Percentiles rank a stretch among this genome's conserved stretches.
Evolutionary conservation across 2,888 invertebrate species (phyloP).

Genomic region (Cheilosia soror): DNA sequence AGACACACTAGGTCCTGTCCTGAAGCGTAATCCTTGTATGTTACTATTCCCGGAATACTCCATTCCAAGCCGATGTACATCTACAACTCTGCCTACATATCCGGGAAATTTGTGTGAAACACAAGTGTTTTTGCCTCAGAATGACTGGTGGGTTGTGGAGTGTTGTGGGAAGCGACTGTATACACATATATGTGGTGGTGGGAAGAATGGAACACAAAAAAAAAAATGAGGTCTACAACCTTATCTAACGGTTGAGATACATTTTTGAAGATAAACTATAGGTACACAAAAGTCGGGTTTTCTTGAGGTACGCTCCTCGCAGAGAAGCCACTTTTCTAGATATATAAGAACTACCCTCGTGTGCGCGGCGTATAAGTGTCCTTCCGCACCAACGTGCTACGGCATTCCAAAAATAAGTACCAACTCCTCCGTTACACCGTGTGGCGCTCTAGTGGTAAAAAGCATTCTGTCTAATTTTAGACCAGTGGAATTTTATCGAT

Average conservation of each 20-base stretch:
- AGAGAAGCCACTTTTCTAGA: neutral
- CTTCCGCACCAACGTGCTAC: conserved; percentile 39
- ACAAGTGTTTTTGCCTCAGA: conserved; percentile 51
- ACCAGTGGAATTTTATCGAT: conserved; percentile 81
- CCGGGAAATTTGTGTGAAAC: conserved; percentile 56
- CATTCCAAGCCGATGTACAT: neutral
- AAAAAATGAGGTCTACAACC: conserved; percentile 71
- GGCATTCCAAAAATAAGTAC: conserved; percentile 66
- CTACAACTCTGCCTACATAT: conserved; percentile 12
- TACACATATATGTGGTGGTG: conserved; percentile 14
- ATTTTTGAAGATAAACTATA: conserved; percentile 13
- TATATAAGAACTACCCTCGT: neutral
- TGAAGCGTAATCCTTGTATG: conserved; percentile 65
- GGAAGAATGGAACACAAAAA: neutral
- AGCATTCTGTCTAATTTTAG: conserved; percentile 82
- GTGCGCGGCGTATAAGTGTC: conserved; percentile 38
- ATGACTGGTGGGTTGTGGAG: conserved; percentile 29
- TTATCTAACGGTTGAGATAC: conserved; percentile 40
- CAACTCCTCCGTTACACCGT: conserved; percentile 53
- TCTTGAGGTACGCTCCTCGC: conserved; percentile 14
- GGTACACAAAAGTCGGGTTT: conserved; percentile 22
- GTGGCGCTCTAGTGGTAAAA: conserved; percentile 55
- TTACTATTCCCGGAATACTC: conserved; percentile 60
- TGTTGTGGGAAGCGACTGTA: neutral
- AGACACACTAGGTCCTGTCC: conserved; percentile 7